Base-by-base conservation (phyloP, 2,113 vertebrate genomes). In the Caracal caracal region DNA sequence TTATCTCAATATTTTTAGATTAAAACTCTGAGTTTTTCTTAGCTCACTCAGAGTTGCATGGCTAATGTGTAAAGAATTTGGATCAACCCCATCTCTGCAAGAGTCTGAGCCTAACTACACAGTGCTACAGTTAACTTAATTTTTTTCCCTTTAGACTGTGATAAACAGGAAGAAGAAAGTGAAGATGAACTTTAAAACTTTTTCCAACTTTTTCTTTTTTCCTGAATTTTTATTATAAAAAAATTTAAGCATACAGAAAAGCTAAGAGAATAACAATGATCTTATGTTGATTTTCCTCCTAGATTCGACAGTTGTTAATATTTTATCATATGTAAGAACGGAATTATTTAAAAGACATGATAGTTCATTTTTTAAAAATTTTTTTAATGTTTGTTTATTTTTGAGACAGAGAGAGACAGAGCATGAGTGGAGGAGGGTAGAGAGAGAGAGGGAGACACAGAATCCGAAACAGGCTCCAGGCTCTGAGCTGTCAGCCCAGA, bases 21-120 rank as follows among this genome's bases (percentile, higher is more conserved):
- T 90, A 78, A 83, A 70, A 68, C 43, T 63, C 47, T 81, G 59
- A 90, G 40, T 30, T 78, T 87, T 91, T 53, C 9, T 20, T 82
- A 47, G 30, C 43, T 87, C 12, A 10, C 75, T 65, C 10, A 47
- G 49, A 82, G 86, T 85, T 85, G 22, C 33, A n/a, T 47, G 88
- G 68, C 87, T 82, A n/a, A 70, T 43, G 11, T 87, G 16, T 93
- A 76, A 95, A 70, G 90, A 85, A 90, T 90, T 88, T 96, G 65
- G n/a, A 80, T 87, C 75, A 81, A 13, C 17, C 8, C 40, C 30
- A 6, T 88, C 9, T 40, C 24, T 85, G 79, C 12, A 43, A 47
- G 79, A 47, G 15, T 92, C 80, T 56, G 51, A 95, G 37, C n/a
- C 47, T 63, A 35, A 68, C 70, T 91, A 35, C 37, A 37, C 51